Conservation (phyloP, 1,140 invertebrate species). For the Brachystomella parvula region DNA sequence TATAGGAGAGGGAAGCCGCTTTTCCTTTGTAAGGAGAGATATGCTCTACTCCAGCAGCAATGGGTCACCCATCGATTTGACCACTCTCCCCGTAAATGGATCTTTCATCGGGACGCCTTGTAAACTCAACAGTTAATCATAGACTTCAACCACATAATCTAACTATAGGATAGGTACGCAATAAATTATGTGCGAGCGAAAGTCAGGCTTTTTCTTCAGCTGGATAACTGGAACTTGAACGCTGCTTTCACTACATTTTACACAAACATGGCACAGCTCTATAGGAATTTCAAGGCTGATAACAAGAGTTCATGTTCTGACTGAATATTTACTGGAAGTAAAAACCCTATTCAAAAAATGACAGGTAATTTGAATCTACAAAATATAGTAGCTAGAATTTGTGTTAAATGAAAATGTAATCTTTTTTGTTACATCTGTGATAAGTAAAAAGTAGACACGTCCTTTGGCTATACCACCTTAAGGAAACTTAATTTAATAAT, state of each 20-base stretch:
- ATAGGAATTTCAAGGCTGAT: too few species aligned
- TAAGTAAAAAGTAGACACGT: neutral
- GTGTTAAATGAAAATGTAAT: too few species aligned
- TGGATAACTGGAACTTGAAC: neutral
- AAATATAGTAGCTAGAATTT: too few species aligned
- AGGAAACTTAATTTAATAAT: neutral
- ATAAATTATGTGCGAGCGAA: neutral
- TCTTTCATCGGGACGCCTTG: slow-evolving; percentile 76
- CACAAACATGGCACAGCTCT: too few species aligned
- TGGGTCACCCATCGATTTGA: slow-evolving; percentile 93
- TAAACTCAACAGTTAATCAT: slow-evolving; percentile 42
- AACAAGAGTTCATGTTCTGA: too few species aligned
- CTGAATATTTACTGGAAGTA: too few species aligned
- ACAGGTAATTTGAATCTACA: neutral
- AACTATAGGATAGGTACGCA: neutral
- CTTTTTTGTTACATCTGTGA: neutral
- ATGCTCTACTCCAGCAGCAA: slow-evolving; percentile 81
- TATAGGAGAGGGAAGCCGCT: slow-evolving; percentile 86
- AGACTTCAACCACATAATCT: too few species aligned
- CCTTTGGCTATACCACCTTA: neutral
- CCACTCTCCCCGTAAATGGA: slow-evolving; percentile 83
- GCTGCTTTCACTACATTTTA: too few species aligned
- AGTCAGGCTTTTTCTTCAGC: neutral
- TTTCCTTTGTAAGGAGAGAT: slow-evolving; percentile 80
- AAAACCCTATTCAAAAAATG: too few species aligned